Conservation (phyloP, 1,140 invertebrate species). For the honey bee (Apis mellifera) region Amel_HAv3.1 CM009939.2:11400501-11401000, state of each 20-base stretch:
- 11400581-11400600: constrained; percentile 5
- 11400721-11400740: constrained; percentile 59
- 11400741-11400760: constrained; percentile 45
- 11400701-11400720: constrained; percentile 65
- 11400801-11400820: constrained; percentile 10
- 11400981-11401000: neutral
- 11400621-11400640: constrained; percentile 1
- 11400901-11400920: constrained; percentile 19
- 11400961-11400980: constrained; percentile 17
- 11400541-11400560: constrained; percentile 45
- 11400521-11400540: constrained; percentile 61
- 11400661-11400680: constrained; percentile 8
- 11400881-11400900: neutral
- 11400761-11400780: constrained; percentile 51
- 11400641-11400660: constrained; percentile 7
- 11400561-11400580: constrained; percentile 36
- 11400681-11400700: constrained; percentile 40
- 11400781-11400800: constrained; percentile 29
- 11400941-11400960: constrained; percentile 32
- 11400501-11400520: constrained; percentile 51
- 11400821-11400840: constrained; percentile 3
- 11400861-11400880: neutral
- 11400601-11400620: neutral
- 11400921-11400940: neutral
- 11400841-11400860: neutral